Base-by-base conservation (phyloP, 1,140 invertebrate genomes). In the Helicoverpa zea region DNA sequence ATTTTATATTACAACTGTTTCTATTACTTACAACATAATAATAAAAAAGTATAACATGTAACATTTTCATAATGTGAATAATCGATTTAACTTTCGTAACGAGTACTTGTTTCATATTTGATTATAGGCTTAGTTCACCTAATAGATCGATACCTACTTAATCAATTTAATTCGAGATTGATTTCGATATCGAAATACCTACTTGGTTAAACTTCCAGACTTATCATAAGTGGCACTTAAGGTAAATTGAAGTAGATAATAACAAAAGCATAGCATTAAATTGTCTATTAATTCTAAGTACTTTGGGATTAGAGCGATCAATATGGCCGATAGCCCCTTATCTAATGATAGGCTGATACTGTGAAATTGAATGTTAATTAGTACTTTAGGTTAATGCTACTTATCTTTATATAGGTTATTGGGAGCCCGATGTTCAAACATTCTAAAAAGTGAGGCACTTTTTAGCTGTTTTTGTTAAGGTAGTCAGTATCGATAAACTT, bases 341-440 rank as follows among this genome's bases (percentile, higher is more conserved):
- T 70, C 43, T 70, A 70, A 70, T 70, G 66, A 70, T 70, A 70
- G 66, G 11, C 16, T 68, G 64, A 18, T 68, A 68, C 64, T 52
- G 49, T 52, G 66, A 70, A 70, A 70, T 70, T 70, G 66, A 70
- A 70, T 70, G 66, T 70, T 70, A 70, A 70, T 51, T 70, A 70
- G 49, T 30, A 70, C 49, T 70, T 51, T 11, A 70, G n/a, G 18
- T 10, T 70, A 70, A 51, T 70, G 18, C 47, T 49, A 18, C 61
- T 14, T 14, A 29, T 35, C 7, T 64, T 13, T 61, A 1, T 12
- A 9, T 7, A 4, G 4, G 54, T 29, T 64, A 64, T 3, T 35
- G 11, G n/a, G 9, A 14, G 13, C 13, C 13, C n/a, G 61, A n/a
- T 35, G 59, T 61, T 61, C 35, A 13, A 64, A 64, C 56, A 3